These are phyloP conservation scores for Adelges cooleyi DNA, from an alignment of 1,140 invertebrate species.

Conservation along the genomic window DNA sequence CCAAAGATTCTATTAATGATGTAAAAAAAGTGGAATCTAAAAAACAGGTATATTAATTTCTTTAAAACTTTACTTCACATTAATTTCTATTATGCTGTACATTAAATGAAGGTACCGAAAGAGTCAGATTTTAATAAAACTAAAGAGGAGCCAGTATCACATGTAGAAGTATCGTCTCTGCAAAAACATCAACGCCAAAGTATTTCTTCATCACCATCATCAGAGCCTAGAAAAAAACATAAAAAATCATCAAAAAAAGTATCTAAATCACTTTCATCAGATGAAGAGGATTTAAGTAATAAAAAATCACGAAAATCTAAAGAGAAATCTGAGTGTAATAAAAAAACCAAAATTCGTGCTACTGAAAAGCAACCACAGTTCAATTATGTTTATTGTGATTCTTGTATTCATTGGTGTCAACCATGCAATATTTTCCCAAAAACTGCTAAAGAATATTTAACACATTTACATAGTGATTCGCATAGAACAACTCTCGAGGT, in stretches of 20 bases:
- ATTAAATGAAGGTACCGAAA: too few relatives aligned
- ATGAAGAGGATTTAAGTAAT: not conserved
- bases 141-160: not conserved
- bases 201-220: not conserved
- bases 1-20: conserved; percentile 10
- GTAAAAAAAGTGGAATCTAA: conserved; percentile 5
- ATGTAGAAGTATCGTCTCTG: not conserved
- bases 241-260: conserved; percentile 7
- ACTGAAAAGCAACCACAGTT: conserved; percentile 32
- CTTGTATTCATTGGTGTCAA: conserved; percentile 77
- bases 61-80: too few relatives aligned
- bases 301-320: conserved; percentile 15
- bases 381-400: conserved; percentile 75
- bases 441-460: conserved; percentile 70
- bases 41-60: conserved; percentile 12
- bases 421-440: conserved; percentile 72
- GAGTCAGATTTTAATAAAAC: not conserved
- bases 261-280: not conserved
- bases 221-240: not conserved
- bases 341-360: not conserved
- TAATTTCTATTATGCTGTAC: too few relatives aligned
- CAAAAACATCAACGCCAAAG: not conserved
- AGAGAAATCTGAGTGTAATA: conserved; percentile 1
- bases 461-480: conserved; percentile 64
- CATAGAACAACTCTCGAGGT: conserved; percentile 53